phyloP scores from a whole-genome alignment of 2,797 vertebrate genomes.

The Neopelma chrysocephalum region DNA sequence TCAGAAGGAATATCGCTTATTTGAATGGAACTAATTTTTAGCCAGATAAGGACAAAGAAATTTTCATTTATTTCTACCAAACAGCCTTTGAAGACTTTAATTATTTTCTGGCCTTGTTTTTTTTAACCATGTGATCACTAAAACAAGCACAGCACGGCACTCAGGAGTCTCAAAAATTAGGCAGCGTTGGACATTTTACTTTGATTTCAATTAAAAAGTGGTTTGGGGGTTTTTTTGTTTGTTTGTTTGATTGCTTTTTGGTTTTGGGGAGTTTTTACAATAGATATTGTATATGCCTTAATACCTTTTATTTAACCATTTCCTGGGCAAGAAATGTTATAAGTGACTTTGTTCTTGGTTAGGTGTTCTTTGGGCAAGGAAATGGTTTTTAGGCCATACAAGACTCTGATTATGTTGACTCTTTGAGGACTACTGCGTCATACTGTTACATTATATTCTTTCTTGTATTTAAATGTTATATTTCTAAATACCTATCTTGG shows the following conservation, averaged over 20 bases:
- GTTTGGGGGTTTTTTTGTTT: not conserved
- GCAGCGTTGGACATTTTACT: not conserved
- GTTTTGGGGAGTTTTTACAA: not conserved
- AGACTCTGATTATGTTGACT: not conserved
- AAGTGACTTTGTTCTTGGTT: not conserved
- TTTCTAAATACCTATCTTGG: not conserved
- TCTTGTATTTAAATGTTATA: not conserved
- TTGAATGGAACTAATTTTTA: not conserved
- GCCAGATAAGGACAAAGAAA: not conserved
- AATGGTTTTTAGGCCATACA: not conserved
- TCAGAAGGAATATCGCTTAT: not conserved
- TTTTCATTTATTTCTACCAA: not conserved
- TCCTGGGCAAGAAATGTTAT: not conserved
- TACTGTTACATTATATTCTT: not conserved
- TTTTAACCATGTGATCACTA: not conserved
- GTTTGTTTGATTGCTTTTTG: not conserved
- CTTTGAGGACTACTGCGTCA: not conserved
- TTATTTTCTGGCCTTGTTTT: not conserved
- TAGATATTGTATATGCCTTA: not conserved
- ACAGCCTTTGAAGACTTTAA: not conserved
- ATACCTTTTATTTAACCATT: not conserved
- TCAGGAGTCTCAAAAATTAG: not conserved
- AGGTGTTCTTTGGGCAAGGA: not conserved
- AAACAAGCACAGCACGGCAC: not conserved
- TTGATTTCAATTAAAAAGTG: not conserved